Percentiles rank a stretch among this genome's conserved stretches.
These are phyloP conservation scores for Setophaga kirtlandii DNA, from an alignment of 2,113 vertebrate genomes.

Conservation along the genomic window DNA sequence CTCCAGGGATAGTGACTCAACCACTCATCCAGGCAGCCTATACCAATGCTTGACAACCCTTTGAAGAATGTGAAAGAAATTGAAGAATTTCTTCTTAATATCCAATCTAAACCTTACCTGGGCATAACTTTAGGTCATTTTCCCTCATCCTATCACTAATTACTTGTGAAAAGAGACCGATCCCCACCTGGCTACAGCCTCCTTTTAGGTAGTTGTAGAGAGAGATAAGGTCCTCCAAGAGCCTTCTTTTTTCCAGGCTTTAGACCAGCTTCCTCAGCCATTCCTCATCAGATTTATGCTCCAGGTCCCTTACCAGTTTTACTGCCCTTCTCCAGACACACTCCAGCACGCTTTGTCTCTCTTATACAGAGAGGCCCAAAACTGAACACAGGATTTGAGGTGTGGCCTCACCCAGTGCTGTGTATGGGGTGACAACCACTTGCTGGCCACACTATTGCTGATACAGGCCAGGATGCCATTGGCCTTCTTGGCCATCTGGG, in stretches of 20 bases:
- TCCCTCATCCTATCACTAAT: neutral
- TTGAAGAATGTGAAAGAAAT: neutral
- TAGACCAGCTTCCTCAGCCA: neutral
- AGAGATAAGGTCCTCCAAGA: neutral
- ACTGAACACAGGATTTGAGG: neutral
- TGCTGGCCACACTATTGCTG: neutral
- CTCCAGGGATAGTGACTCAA: too few species aligned
- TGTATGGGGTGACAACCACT: rapidly evolving
- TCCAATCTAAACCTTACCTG: neutral
- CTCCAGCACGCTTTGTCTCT: neutral
- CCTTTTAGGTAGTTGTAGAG: neutral
- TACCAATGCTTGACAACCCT: neutral
- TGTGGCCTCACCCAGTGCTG: neutral
- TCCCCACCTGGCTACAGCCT: neutral
- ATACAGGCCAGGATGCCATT: neutral
- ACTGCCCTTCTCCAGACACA: neutral
- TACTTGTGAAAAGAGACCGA: neutral
- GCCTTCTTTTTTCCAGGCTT: neutral
- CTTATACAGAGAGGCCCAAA: neutral
- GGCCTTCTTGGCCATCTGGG: neutral
- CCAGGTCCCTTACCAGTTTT: neutral
- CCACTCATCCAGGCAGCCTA: neutral
- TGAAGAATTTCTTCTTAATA: neutral
- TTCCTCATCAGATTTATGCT: neutral
- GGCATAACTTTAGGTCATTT: neutral